Evolutionary conservation across 2,113 vertebrate species (phyloP), one percentile per base, ranked within the genome.

Genomic region (Lethenteron reissneri): DNA sequence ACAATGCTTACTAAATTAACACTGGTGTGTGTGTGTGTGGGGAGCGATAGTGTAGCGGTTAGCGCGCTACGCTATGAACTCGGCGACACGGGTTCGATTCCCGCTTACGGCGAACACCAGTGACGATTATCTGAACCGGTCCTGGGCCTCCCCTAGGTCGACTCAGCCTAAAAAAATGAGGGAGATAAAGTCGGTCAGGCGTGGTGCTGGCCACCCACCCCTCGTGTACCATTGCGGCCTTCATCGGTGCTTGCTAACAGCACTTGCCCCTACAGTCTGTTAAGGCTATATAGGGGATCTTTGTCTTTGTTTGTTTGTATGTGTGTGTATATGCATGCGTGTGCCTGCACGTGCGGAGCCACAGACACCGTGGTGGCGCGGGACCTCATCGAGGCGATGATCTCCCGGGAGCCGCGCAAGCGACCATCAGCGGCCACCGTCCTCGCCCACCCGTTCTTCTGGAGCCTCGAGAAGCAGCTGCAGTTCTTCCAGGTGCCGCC

Each of bases 401-500:
- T 97, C 64, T 87, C 81, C 7, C 83, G 82, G 83, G 88, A 96
- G 62, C 89, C 92, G 7, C 85, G 87, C 73, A 81, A 74, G 71
- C 86, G 94, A 12, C 94, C 92, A 0, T 86, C 85, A 1, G 88
- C 92, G 1, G 86, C 86, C 74, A 82, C 85, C 2, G 85, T 99
- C 74, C 85, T 97, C 9, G 92, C 89, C 58, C 90, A 97, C 60
- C 89, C 94, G 0, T 97, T 99, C 81, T 97, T 97, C 77, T 99
- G 94, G 94, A 84, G 83, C 74, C 80, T 94, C 71, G 91, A 97
- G 72, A 96, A 89, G 75, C 89, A 96, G 81, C 85, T 99, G 58
- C 92, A 94, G 74, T 99, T 99, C 78, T 97, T 99, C 73, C 94
- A 99, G 90, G 94, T 97, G 71, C 71, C 6, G n/a, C 64, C 64